Base-by-base conservation (phyloP, 2,113 vertebrate genomes). In the Echinops telfairi region DNA sequence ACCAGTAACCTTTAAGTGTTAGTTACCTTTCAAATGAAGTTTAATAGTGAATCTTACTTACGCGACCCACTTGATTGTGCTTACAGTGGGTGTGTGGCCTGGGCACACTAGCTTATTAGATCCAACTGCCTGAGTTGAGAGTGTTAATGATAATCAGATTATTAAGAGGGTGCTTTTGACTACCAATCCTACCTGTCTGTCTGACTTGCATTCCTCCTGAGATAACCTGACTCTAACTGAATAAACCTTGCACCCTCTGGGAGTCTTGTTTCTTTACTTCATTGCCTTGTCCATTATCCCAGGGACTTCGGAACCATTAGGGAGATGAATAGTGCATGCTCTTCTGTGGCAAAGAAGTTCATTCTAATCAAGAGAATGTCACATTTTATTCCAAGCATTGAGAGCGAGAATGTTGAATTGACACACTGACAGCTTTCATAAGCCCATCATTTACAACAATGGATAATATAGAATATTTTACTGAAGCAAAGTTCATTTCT, bases 401-500 rank as follows among this genome's bases (percentile, higher is more conserved):
- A 93, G 3, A 38, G 27, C 10, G 85, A 4, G 22, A 88, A 83
- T 95, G 80, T 64, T 85, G 68, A 97, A 66, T 62, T 89, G 70
- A 53, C 62, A 36, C n/a, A 57, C 15, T 77, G n/a, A 40, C 33
- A 91, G 22, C 25, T 19, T 95, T 97, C 81, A 73, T 31, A 68
- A n/a, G 53, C 27, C n/a, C 62, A 77, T 92, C 2, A n/a, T 81
- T 97, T 85, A 94, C 38, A 81, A 38, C 85, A 95, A 96, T 57
- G 33, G 29, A 86, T 89, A 90, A 96, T 94, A 36, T 0, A 82
- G 15, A 84, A 0, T 60, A 68, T 90, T 93, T 95, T 87, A 40
- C 3, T 57, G 25, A 94, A 82, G 4, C 14, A 19, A n/a, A 3
- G 0, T 29, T 84, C 53, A 78, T 97, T 96, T 87, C 60, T 38